Evolutionary conservation across 2,888 invertebrate genomes (phyloP), one percentile per base, ranked within the genome.

Genomic region (Anarsia innoxiella): DNA sequence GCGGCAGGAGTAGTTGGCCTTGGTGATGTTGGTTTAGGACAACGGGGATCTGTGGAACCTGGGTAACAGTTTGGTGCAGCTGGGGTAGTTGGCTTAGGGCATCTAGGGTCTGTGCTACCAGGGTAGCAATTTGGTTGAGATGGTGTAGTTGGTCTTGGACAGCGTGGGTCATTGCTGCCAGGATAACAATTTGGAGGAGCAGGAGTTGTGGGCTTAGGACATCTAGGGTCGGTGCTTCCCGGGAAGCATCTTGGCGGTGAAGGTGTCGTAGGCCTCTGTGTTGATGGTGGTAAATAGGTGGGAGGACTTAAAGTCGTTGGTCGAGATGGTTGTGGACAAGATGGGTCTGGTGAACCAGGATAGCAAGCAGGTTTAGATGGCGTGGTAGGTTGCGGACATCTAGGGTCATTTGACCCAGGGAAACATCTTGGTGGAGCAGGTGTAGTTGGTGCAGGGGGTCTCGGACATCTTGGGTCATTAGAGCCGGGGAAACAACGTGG

Each of bases 161-260:
- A 72, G 10, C 65, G 44, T 1, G 74, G 69, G 48, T 78, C 68
- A 0, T 16, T 36, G n/a, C 36, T 40, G 2, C 45, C 48, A 13
- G 45, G 41, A 16, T 23, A 45, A 14, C 45, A 45, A 2, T 40
- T 41, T 5, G 46, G 54, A 5, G 46, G 49, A 3, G 50, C 37
- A n/a, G 54, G 44, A 12, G 49, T 41, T 3, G 19, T 19, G 19
- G 39, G 39, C 45, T 45, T 42, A 2, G 64, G 64, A 43, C 72
- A 72, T 11, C 65, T 45, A 0, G 74, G 69, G 48, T 78, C 68
- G 0, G 16, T 36, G n/a, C 36, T 40, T 2, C 45, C 48, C 12
- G 45, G 41, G 23, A 16, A 45, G 15, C 45, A 45, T 3, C 40
- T 41, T 5, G 46, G 54, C 5, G 46, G 49, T 3, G 50, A 37